Evolutionary conservation across 1,140 invertebrate species (phyloP), one percentile per base, ranked within the genome.

Genomic region (Mizuhopecten yessoensis): DNA sequence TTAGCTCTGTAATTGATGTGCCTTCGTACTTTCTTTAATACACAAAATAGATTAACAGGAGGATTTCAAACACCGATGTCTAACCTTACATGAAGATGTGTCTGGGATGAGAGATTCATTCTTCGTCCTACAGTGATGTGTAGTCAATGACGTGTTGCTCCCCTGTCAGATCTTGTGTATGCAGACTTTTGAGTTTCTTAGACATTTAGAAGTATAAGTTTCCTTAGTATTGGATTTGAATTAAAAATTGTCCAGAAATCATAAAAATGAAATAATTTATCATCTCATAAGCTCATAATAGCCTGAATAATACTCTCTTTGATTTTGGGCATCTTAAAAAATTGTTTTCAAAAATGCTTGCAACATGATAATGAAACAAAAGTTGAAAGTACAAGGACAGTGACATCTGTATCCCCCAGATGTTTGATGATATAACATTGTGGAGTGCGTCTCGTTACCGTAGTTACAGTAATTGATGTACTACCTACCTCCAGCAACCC

Each of bases 361-460:
- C 29, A 75, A n/a, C n/a, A n/a, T 75, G 11, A n/a, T 75, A n/a
- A 75, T 75, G 9, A 75, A 0, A 9, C n/a, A 75, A 17, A 20
- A 49, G 45, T 49, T 13, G n/a, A 9, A 75, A 17, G 57, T 75
- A 75, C 57, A 29, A 75, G 57, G 57, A 29, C 57, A 75, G 57
- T 75, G n/a, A 75, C 57, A 75, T 75, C 57, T 75, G 57, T 29
- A 75, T 75, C 57, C 57, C 57, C 57, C 57, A 75, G 57, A 75
- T 75, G 57, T 75, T 75, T 75, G 57, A 75, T 75, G 57, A 75
- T 75, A 75, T 75, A 75, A 75, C 57, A 29, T 75, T 75, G 57
- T 75, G 23, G 57, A 75, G 57, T n/a, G n/a, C n/a, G n/a, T 75
- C 9, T 13, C 29, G n/a, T 75, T 75, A 75, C 15, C 57, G 57